These are phyloP conservation scores for Hesperia comma DNA, from an alignment of 2,888 invertebrate species.

Conservation along the genomic window DNA sequence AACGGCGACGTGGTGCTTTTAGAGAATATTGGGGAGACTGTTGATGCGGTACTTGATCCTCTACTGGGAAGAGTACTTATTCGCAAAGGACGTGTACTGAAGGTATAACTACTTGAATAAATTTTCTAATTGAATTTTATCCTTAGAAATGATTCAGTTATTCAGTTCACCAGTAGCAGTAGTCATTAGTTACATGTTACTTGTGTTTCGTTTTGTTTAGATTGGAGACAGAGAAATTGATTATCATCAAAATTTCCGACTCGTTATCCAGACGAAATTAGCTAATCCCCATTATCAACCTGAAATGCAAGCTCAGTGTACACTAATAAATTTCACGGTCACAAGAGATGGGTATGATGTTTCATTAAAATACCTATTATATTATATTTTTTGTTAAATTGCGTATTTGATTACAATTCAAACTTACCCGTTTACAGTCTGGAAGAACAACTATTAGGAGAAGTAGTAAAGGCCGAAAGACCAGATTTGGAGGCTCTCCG, in stretches of 20 bases:
- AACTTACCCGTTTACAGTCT: constrained; percentile 70
- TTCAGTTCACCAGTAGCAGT: no score
- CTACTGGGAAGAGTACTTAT: constrained; percentile 94
- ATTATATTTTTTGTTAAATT: no score
- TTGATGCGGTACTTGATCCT: constrained; percentile 96
- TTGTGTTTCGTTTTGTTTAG: constrained; percentile 81
- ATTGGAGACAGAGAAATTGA: constrained; percentile 97
- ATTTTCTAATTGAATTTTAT: no score
- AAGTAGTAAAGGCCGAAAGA: constrained; percentile 96
- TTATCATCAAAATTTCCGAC: constrained; percentile 90
- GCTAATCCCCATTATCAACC: constrained; percentile 98
- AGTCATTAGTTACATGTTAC: background rate
- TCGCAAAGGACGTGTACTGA: constrained; percentile 91
- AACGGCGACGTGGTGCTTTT: constrained; percentile 91
- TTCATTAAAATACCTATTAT: background rate
- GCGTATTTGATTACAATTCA: no score
- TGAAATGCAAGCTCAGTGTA: constrained; percentile 98
- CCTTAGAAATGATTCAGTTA: no score
- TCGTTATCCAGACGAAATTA: constrained; percentile 95
- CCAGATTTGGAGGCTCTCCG: constrained; percentile 95
- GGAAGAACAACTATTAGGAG: constrained; percentile 96
- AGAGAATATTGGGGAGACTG: constrained; percentile 94
- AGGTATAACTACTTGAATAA: constrained; percentile 55
- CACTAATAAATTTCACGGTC: constrained; percentile 97
- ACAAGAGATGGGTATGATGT: constrained; percentile 90